phyloP scores from a whole-genome alignment of 2,888 invertebrate species.

The Ophion obscuratus region DNA sequence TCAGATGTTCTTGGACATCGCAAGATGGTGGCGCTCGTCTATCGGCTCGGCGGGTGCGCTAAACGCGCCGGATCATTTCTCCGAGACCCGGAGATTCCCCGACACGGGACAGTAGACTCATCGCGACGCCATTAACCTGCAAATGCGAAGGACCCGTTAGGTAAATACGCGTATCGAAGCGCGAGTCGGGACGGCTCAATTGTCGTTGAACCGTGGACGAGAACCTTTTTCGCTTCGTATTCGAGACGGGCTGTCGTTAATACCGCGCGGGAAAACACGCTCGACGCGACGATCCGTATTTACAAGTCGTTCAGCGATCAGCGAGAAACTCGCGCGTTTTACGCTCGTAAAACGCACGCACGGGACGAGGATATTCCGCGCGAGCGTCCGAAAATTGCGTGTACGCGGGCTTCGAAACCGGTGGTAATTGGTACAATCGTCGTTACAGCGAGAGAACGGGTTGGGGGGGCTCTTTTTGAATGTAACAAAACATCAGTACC shows the following conservation, averaged over 20 bases:
- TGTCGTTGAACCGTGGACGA: not conserved
- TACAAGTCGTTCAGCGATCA: not conserved
- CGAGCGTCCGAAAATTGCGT: not conserved
- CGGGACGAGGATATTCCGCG: not conserved
- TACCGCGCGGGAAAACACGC: not conserved
- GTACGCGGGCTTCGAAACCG: not conserved
- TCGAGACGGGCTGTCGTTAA: not conserved
- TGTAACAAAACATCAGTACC: slow-evolving; percentile 40
- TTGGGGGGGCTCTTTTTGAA: slow-evolving; percentile 22
- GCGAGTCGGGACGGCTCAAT: not conserved
- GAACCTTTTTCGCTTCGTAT: not conserved
- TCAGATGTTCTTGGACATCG: not conserved
- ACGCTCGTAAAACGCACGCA: not conserved
- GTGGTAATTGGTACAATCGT: not conserved
- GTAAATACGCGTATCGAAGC: not conserved
- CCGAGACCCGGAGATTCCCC: not conserved
- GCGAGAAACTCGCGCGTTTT: not conserved
- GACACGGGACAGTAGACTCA: not conserved
- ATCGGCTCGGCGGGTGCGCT: not conserved
- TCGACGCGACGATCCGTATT: not conserved
- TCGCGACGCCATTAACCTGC: not conserved
- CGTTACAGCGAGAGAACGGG: not conserved
- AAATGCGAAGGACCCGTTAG: not conserved
- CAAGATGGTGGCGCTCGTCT: not conserved
- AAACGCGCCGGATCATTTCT: not conserved